These are phyloP conservation scores for Emys orbicularis DNA, from an alignment of 2,797 vertebrate species.

Conservation along the genomic window DNA sequence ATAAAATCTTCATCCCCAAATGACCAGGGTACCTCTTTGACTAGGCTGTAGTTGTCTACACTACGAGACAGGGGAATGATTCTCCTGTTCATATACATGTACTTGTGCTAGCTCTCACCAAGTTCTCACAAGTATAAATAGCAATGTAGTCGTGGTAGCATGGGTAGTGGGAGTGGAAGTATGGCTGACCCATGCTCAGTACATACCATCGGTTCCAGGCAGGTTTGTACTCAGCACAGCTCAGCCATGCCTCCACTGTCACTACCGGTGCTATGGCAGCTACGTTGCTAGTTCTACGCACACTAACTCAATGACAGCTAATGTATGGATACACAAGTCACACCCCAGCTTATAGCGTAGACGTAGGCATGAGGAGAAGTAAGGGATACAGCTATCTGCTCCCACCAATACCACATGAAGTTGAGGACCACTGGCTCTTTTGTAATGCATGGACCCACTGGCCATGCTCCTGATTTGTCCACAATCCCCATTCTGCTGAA, in stretches of 20 bases:
- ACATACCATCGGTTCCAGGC: neutral
- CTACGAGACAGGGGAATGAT: neutral
- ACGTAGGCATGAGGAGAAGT: neutral
- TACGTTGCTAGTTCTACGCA: neutral
- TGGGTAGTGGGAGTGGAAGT: neutral
- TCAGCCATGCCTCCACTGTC: neutral
- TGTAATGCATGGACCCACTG: neutral
- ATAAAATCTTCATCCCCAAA: conserved; percentile 42
- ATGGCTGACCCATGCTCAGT: neutral
- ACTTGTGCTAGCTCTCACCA: neutral
- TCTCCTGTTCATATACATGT: neutral
- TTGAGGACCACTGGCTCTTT: neutral
- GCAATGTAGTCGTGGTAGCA: neutral
- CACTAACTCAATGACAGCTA: neutral
- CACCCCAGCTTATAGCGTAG: neutral
- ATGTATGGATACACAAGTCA: neutral
- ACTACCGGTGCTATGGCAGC: neutral
- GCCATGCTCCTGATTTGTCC: neutral
- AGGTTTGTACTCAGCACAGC: neutral
- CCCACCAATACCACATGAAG: neutral
- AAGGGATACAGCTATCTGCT: rapidly evolving
- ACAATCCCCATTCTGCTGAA: neutral
- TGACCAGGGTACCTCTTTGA: neutral
- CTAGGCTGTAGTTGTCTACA: neutral
- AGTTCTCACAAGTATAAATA: neutral